Conservation (phyloP, 2,113 vertebrate genomes). For the Saccopteryx bilineata region DNA sequence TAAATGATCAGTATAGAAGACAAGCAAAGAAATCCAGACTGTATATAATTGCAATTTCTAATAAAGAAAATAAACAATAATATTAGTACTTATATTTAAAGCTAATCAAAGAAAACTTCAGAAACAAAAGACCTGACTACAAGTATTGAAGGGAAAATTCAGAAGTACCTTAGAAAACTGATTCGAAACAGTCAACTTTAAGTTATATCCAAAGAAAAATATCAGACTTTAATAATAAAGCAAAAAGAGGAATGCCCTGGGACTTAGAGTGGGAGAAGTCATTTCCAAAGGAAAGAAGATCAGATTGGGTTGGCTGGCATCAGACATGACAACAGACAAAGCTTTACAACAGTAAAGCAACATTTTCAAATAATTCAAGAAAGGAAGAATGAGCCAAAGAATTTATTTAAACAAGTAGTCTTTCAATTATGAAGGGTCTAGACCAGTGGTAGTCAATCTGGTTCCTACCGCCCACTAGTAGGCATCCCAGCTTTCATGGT, state of each 20-base stretch:
- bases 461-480: too few relatives aligned
- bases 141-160: background rate
- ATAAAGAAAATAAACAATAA: slow-evolving; percentile 11
- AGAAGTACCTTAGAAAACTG: background rate
- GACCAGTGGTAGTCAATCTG: too few relatives aligned
- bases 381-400: background rate
- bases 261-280: background rate
- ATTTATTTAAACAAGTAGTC: background rate
- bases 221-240: background rate
- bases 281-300: slow-evolving; percentile 41
- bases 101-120: slow-evolving; percentile 5
- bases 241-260: background rate
- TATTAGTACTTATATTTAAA: slow-evolving; percentile 29
- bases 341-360: too few relatives aligned
- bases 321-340: background rate
- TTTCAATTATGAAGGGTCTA: background rate
- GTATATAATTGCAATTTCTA: background rate
- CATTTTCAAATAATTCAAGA: slow-evolving; percentile 46
- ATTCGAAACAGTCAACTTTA: background rate
- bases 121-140: slow-evolving; percentile 24
- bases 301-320: background rate
- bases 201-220: background rate
- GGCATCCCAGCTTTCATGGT: too few relatives aligned
- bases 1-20: background rate
- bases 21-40: background rate